Percentiles rank a stretch among this genome's conserved stretches.
phyloP scores from a whole-genome alignment of 2,113 vertebrate genomes.

The Trachemys scripta region DNA sequence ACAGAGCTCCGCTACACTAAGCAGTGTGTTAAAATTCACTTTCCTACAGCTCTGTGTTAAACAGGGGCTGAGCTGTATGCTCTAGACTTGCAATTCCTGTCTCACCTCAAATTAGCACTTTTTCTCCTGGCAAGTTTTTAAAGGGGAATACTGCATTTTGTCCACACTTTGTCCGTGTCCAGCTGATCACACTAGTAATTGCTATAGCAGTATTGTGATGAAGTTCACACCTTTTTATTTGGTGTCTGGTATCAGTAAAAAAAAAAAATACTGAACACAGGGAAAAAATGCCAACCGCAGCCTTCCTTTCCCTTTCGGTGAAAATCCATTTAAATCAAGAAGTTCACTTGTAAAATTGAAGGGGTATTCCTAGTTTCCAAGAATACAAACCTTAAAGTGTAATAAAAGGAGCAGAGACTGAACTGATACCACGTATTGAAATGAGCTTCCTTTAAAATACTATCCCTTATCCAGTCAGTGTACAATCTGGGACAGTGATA shows the following conservation, averaged over 20 bases:
- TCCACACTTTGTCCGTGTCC: background rate
- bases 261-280: background rate
- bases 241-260: background rate
- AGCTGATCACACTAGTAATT: background rate
- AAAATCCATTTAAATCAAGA: background rate
- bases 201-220: background rate
- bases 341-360: background rate
- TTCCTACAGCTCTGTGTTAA: background rate
- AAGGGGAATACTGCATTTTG: background rate
- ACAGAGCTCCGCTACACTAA: conserved; percentile 22
- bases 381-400: background rate
- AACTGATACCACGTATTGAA: background rate
- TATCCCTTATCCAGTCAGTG: background rate
- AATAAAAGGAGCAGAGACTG: background rate
- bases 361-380: background rate
- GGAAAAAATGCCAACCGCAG: background rate
- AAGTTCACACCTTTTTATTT: background rate
- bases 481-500: background rate
- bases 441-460: background rate
- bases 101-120: background rate
- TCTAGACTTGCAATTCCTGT: background rate
- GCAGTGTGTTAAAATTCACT: conserved; percentile 18
- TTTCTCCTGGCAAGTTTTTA: background rate
- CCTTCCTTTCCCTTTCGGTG: background rate
- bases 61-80: rapidly evolving